Evolutionary conservation across 2,888 invertebrate species (phyloP), one percentile per base, ranked within the genome.

Genomic region (Macroteleia sp.): DNA sequence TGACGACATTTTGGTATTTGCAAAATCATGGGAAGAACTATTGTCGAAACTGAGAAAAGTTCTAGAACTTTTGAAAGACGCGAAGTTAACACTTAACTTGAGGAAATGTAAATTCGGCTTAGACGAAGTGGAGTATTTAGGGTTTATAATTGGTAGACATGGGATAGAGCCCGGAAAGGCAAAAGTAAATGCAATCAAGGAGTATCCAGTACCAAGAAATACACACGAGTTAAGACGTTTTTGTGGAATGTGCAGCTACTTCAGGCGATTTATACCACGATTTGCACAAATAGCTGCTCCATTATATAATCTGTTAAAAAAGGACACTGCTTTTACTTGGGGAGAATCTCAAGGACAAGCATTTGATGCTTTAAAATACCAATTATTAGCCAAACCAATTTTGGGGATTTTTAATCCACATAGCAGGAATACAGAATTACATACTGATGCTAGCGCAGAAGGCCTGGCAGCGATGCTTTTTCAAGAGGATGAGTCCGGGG

Each of bases 391-490:
- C 6, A 30, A 19, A 19, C 64, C 64, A 12, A 34, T 73, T 14
- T 50, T 62, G 4, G 19, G 28, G 8, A 14, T 50, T 1, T 75
- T 39, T 32, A 50, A 67, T 28, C 20, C 36, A 0, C 30, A 64
- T 0, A 61, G 71, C 0, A 10, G n/a, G 6, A 22, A 14, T 0
- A 71, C 75, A 0, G 77, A 80, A 28, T 22, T 81, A 10, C 76
- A 81, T 50, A 80, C 80, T 0, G 78, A 80, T 39, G 82, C 81
- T 9, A 76, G 64, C n/a, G 25, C 61, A 0, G 20, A 30, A 3
- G 81, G 83, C 0, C 12, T 82, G 1, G 79, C 57, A 1, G 80
- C 74, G 0, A 79, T 81, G 44, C 20, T 83, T 1, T 39, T 82
- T 0, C 81, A 83, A 50, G 25, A 22, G 0, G 54, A 70, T 10